phyloP scores from a whole-genome alignment of 2,113 vertebrate genomes.

The Gila orcuttii region DNA sequence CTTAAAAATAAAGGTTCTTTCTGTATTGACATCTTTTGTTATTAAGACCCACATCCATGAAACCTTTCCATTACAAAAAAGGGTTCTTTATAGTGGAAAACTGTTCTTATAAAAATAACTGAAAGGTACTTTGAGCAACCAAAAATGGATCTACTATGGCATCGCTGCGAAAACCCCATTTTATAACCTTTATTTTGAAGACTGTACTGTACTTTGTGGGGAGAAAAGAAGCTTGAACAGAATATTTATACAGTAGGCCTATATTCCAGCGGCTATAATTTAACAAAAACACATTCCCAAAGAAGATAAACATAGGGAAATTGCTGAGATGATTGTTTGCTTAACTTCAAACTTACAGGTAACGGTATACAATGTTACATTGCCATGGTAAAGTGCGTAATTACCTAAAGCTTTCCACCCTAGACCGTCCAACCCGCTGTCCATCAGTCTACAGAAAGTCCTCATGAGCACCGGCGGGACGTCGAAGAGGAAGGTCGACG shows the following conservation, averaged over 20 bases:
- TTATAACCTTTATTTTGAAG: no score
- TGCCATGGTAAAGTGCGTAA: constrained; percentile 17
- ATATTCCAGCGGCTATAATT: not conserved
- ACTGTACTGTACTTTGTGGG: no score
- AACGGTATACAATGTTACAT: not conserved
- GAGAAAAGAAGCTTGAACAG: not conserved
- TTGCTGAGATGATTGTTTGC: not conserved
- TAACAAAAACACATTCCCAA: not conserved
- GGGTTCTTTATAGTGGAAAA: no score
- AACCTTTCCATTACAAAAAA: no score
- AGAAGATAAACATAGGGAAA: not conserved
- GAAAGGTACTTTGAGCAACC: no score
- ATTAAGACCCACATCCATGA: no score
- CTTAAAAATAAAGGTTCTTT: no score
- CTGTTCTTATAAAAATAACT: no score
- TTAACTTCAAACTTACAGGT: not conserved
- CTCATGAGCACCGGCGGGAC: constrained; percentile 71
- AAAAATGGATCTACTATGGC: no score
- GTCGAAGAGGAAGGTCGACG: constrained; percentile 70
- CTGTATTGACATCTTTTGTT: no score
- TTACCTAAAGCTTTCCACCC: constrained; percentile 82
- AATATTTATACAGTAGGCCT: no score
- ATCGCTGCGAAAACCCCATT: no score
- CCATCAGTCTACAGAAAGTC: constrained; percentile 73
- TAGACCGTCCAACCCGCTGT: constrained; percentile 72